A percentile compares a stretch with the other conserved stretches of the same genome.
Conservation (phyloP, 1,140 invertebrate genomes). For the Nymphalis io region DNA sequence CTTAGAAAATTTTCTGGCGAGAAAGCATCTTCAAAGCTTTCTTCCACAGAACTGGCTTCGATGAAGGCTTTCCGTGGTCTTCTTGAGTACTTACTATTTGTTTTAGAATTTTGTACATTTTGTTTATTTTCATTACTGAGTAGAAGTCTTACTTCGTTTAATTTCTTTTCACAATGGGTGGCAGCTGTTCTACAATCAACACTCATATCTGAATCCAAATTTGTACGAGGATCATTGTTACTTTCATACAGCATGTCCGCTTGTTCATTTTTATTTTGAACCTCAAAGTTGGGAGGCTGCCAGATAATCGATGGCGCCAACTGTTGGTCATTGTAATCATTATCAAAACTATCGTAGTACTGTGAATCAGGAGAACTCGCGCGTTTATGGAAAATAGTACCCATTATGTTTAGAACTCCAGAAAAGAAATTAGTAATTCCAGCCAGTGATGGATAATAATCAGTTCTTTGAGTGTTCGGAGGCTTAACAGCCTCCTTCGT, state of each 20-base stretch:
- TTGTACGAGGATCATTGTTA: constrained; percentile 41
- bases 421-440: constrained; percentile 58
- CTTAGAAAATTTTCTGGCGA: constrained; percentile 54
- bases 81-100: constrained; percentile 19
- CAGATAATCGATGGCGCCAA: constrained; percentile 46
- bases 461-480: constrained; percentile 29
- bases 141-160: constrained; percentile 51
- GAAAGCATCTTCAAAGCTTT: constrained; percentile 65
- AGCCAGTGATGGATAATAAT: constrained; percentile 42
- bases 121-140: constrained; percentile 40
- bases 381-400: constrained; percentile 56
- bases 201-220: constrained; percentile 48
- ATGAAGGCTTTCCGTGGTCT: constrained; percentile 50
- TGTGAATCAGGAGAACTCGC: constrained; percentile 44
- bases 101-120: constrained; percentile 30
- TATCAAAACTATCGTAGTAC: constrained; percentile 59
- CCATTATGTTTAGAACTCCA: constrained; percentile 57
- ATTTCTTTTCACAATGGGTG: constrained; percentile 56
- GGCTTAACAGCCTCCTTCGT: constrained; percentile 28
- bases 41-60: constrained; percentile 51
- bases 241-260: constrained; percentile 37
- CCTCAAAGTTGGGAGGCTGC: constrained; percentile 56
- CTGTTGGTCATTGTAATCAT: constrained; percentile 39
- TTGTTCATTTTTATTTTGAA: constrained; percentile 62
- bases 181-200: constrained; percentile 44